Conservation (phyloP, 1,140 invertebrate genomes). For the Cherax destructor region DNA sequence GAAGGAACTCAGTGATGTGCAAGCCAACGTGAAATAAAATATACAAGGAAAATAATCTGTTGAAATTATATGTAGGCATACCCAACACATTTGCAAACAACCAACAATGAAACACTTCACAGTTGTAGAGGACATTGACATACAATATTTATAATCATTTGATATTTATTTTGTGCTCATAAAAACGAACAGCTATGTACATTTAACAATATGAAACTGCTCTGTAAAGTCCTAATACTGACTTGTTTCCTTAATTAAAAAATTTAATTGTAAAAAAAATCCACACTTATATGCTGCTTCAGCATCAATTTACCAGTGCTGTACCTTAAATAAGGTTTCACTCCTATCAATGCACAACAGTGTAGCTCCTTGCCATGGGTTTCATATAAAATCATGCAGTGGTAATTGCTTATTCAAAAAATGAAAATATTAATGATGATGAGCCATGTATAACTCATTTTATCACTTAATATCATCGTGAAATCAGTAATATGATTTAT, state of each 20-base stretch:
- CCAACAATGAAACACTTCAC: no score
- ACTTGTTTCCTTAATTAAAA: background rate
- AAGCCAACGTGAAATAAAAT: no score
- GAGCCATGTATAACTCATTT: background rate
- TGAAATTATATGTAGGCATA: no score
- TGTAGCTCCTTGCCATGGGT: background rate
- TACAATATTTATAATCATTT: background rate
- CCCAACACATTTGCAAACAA: no score
- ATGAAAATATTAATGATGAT: background rate
- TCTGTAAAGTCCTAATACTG: slow-evolving; percentile 38
- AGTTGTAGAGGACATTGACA: no score
- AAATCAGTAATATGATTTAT: no score
- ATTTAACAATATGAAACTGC: slow-evolving; percentile 49
- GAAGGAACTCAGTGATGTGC: no score
- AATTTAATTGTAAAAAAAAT: background rate
- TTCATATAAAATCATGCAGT: background rate
- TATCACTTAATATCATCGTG: no score
- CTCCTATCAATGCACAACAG: background rate
- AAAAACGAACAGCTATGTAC: slow-evolving; percentile 57
- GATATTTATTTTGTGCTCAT: slow-evolving; percentile 52
- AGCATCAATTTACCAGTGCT: background rate
- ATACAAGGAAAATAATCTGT: no score
- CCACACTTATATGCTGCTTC: background rate
- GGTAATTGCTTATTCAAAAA: background rate
- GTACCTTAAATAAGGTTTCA: background rate